Evolutionary conservation across 2,113 vertebrate species (phyloP).

Genomic region (Pipa parva): DNA sequence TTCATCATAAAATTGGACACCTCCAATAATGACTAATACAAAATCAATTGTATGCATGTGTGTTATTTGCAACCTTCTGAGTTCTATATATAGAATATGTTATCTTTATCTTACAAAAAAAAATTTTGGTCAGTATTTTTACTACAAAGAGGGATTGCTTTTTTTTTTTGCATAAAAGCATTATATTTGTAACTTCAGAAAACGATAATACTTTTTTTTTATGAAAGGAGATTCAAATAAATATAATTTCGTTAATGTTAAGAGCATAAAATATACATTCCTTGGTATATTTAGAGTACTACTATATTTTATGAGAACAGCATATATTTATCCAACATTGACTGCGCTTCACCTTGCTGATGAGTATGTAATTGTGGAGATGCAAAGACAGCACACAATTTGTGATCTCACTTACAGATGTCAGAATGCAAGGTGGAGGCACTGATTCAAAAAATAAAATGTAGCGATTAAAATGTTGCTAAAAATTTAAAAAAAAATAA

Average conservation of each 20-base stretch:
- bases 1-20: too few species aligned
- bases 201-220: conserved; percentile 18
- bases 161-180: conserved; percentile 5
- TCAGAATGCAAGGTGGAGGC: too few species aligned
- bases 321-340: conserved; percentile 1
- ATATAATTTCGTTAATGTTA: not conserved
- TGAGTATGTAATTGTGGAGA: too few species aligned
- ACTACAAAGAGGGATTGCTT: conserved; percentile 1
- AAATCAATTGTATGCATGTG: not conserved
- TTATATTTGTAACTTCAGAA: conserved; percentile 29
- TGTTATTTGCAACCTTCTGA: conserved; percentile 8
- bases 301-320: conserved; percentile 25
- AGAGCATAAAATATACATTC: not conserved
- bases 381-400: too few species aligned
- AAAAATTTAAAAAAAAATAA: too few species aligned
- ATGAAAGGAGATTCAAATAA: not conserved
- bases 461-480: too few species aligned
- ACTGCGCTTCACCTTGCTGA: conserved; percentile 1
- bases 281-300: conserved; percentile 9
- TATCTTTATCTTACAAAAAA: not conserved
- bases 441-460: too few species aligned
- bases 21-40: too few species aligned
- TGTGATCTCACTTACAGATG: too few species aligned
- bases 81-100: not conserved
- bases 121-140: conserved; percentile 13